Percentiles rank a stretch among this genome's conserved stretches.
Evolutionary conservation across 1,140 invertebrate genomes (phyloP).

Genomic region (Drosophila hydei): DNA sequence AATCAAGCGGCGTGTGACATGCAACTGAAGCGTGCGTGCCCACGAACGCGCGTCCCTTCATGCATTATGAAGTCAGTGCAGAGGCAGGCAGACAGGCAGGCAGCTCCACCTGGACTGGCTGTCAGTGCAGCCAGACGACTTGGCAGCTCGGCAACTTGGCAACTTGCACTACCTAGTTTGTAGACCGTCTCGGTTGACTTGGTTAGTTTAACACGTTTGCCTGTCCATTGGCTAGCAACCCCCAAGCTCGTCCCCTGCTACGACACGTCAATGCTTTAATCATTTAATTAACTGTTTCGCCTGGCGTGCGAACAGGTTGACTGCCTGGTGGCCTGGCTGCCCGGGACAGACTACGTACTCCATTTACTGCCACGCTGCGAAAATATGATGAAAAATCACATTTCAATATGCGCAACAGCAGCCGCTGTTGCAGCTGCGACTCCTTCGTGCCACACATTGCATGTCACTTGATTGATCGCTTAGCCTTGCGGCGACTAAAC

Average conservation of each 20-base stretch:
- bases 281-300: conserved; percentile 81
- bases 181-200: conserved; percentile 20
- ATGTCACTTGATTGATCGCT: conserved; percentile 69
- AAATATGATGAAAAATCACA: conserved; percentile 60
- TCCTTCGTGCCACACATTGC: conserved; percentile 52
- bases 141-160: conserved; percentile 16
- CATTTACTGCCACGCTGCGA: conserved; percentile 33
- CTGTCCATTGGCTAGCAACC: conserved; percentile 14
- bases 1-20: conserved; percentile 80
- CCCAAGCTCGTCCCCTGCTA: conserved; percentile 22
- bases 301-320: conserved; percentile 29
- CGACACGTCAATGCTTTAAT: conserved; percentile 80
- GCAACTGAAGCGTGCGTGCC: conserved; percentile 75
- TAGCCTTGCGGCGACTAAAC: conserved; percentile 26
- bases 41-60: conserved; percentile 29
- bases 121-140: conserved; percentile 7
- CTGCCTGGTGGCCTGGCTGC: conserved; percentile 12
- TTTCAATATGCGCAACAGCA: conserved; percentile 40
- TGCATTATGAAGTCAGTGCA: conserved; percentile 37
- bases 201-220: conserved; percentile 26
- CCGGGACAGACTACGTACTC: conserved; percentile 26
- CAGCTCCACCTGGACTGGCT: neutral
- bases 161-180: conserved; percentile 39
- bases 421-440: neutral
- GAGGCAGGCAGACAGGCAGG: neutral